Percentiles rank a stretch among this genome's conserved stretches.
phyloP scores from a whole-genome alignment of 2,888 invertebrate genomes.

The Nymphalis polychloros region DNA sequence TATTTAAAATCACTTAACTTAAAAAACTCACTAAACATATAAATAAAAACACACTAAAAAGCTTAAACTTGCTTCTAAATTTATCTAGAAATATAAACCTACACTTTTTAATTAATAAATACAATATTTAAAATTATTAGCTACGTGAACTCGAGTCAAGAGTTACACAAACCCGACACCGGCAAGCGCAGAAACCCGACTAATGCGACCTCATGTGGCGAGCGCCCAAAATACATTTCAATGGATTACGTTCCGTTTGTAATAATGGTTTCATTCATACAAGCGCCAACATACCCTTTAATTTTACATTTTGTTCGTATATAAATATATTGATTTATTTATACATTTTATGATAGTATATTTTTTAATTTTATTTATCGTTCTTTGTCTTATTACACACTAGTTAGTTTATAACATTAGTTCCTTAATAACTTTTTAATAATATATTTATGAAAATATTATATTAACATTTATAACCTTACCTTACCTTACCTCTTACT shows the following conservation, averaged over 20 bases:
- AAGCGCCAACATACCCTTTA: slow-evolving; percentile 10
- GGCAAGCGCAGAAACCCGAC: slow-evolving; percentile 79
- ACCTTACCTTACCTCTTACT: too few species aligned
- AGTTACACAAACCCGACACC: slow-evolving; percentile 62
- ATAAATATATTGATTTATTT: too few species aligned
- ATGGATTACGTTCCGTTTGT: slow-evolving; percentile 33
- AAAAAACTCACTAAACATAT: slow-evolving; percentile 57
- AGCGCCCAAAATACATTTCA: slow-evolving; percentile 56
- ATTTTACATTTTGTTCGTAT: slow-evolving; percentile 6
- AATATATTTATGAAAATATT: not conserved
- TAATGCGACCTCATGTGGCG: slow-evolving; percentile 60
- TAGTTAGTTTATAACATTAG: too few species aligned
- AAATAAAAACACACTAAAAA: slow-evolving; percentile 53
- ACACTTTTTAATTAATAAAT: slow-evolving; percentile 40
- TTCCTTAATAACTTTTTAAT: not conserved
- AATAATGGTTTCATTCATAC: slow-evolving; percentile 28
- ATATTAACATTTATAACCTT: too few species aligned
- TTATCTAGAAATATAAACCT: slow-evolving; percentile 34
- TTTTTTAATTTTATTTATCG: too few species aligned
- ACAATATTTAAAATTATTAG: slow-evolving; percentile 54
- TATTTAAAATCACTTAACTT: slow-evolving; percentile 50
- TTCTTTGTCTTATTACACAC: too few species aligned
- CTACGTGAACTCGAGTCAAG: slow-evolving; percentile 70
- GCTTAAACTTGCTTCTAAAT: slow-evolving; percentile 39
- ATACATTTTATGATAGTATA: too few species aligned